Base-by-base conservation (phyloP, 2,113 vertebrate genomes). In the Datnioides undecimradiatus region DNA sequence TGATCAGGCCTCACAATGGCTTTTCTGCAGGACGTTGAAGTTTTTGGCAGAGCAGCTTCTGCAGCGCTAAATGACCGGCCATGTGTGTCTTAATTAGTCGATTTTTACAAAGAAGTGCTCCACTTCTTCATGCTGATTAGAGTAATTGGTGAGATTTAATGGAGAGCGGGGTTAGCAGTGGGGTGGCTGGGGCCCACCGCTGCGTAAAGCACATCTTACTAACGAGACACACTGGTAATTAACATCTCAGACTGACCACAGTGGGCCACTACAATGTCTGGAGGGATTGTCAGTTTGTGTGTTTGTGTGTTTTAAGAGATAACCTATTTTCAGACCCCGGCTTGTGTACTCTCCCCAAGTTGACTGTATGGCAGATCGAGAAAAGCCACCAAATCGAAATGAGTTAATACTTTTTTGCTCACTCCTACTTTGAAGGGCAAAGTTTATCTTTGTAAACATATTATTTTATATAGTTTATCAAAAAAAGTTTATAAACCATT, bases 91-190 rank as follows among this genome's bases (percentile, higher is more conserved):
- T 93, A 93, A 94, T 93, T 90, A 92, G 84, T 75, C 29, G 25
- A 73, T 91, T 89, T 93, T 88, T 84, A 84, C 83, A 91, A 89
- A 90, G 85, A 86, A 90, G 73, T 57, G 85, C 86, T 84, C 71
- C 76, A 48, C 82, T 72, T 86, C 79, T 79, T 90, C 85, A 88
- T 55, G 19, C 90, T 93, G 90, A 94, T 95, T 93, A 94, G 90
- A 79, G 83, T 95, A 95, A 95, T 93, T 94, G 92, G 92, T 90
- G 85, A 89, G 86, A 92, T 93, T 93, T 94, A 91, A 89, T 85
- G 79, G 89, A 74, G 86, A 87, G 89, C 55, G 55, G 89, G 90
- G 85, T 86, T 84, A 90, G 90, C 92, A 90, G 88, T 82, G 83
- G 89, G 91, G 87, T 76, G 87, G 86, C 83, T 59, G 49, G 34